phyloP scores from a whole-genome alignment of 2,888 invertebrate species.

The Lottia scabra region DNA sequence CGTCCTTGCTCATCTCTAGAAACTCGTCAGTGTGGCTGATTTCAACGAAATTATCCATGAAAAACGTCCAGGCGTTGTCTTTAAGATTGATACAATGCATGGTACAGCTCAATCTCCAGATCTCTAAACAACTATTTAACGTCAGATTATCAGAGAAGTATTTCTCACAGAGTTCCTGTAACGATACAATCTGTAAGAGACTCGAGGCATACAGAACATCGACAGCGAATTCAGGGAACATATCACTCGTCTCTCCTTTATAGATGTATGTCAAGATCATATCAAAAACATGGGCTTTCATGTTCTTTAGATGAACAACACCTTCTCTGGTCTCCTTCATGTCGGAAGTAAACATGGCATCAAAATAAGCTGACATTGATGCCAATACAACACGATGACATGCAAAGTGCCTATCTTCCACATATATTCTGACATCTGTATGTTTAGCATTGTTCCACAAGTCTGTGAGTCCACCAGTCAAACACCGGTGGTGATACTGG shows the following conservation, averaged over 20 bases:
- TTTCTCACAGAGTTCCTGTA: conserved; percentile 83
- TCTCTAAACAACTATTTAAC: conserved; percentile 74
- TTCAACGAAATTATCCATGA: conserved; percentile 59
- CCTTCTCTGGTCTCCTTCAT: conserved; percentile 56
- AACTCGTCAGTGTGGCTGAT: conserved; percentile 63
- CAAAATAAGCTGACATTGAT: conserved; percentile 56
- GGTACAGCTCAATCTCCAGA: conserved; percentile 72
- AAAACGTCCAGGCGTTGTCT: conserved; percentile 69
- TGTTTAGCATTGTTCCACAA: conserved; percentile 42
- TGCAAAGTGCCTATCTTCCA: conserved; percentile 49
- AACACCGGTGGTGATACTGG: conserved; percentile 1
- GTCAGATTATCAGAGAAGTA: conserved; percentile 79
- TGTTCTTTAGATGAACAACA: conserved; percentile 50
- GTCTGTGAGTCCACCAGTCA: conserved; percentile 42
- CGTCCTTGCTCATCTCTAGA: conserved; percentile 66
- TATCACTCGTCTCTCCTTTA: conserved; percentile 76
- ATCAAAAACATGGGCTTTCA: conserved; percentile 82
- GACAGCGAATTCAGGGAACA: conserved; percentile 82
- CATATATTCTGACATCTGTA: conserved; percentile 55
- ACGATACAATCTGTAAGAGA: conserved; percentile 85
- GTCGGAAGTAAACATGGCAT: conserved; percentile 59
- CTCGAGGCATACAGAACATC: conserved; percentile 82
- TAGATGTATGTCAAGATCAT: conserved; percentile 87
- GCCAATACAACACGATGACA: conserved; percentile 59
- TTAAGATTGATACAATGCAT: conserved; percentile 71